Percentiles rank a stretch among this genome's conserved stretches.
Conservation (phyloP, 2,888 invertebrate genomes). For the Yponomeuta malinellus region DNA sequence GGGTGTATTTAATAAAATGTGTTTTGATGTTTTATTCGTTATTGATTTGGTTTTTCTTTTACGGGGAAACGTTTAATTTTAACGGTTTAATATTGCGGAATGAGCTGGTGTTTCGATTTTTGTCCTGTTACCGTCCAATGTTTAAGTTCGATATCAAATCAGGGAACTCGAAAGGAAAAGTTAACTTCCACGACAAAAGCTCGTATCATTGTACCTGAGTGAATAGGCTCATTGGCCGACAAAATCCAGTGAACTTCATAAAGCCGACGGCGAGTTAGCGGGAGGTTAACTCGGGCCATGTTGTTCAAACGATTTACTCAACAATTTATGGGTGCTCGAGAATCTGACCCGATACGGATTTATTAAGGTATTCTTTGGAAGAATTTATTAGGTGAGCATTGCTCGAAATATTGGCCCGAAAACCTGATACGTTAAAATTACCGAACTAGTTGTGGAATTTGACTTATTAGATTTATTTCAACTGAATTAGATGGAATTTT, state of each 20-base stretch:
- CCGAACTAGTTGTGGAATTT: background rate
- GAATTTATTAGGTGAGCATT: conserved; percentile 49
- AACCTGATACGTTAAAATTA: background rate
- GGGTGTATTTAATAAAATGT: no score
- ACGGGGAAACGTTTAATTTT: no score
- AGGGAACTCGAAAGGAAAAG: no score
- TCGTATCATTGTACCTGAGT: background rate
- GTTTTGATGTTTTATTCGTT: no score
- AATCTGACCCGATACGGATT: conserved; percentile 64
- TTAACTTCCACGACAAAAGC: no score
- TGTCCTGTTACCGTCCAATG: no score
- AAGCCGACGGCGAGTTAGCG: conserved; percentile 27
- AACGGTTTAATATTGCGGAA: no score
- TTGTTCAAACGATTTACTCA: conserved; percentile 63
- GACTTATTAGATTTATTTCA: background rate
- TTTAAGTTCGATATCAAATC: no score
- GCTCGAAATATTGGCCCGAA: background rate
- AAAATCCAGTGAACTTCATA: background rate
- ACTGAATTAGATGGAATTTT: background rate
- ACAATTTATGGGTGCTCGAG: conserved; percentile 60
- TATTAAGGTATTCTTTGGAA: conserved; percentile 58
- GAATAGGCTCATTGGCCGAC: background rate
- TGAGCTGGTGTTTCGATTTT: no score
- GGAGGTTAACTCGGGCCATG: conserved; percentile 35
- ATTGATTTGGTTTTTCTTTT: no score